Evolutionary conservation across 2,888 invertebrate species (phyloP).

Genomic region (Meta bourneti): DNA sequence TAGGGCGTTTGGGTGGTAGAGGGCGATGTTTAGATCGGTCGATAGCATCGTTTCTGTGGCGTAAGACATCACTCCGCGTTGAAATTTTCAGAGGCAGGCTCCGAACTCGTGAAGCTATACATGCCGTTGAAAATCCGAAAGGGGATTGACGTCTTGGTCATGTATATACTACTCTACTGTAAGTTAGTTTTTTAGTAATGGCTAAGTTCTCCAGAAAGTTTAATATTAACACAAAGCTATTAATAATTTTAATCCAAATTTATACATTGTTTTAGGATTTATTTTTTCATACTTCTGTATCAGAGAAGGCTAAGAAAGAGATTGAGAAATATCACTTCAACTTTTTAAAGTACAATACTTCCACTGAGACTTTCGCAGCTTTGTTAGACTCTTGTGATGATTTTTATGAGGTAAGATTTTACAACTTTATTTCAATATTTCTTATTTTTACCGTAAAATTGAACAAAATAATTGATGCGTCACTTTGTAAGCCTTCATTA

Average conservation of each 20-base stretch:
- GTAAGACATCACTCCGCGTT: too few species aligned
- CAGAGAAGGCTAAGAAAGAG: background rate
- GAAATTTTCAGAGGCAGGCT: too few species aligned
- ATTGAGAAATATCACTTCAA: slow-evolving; percentile 11
- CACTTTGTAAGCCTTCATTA: background rate
- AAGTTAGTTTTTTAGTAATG: too few species aligned
- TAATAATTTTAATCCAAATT: background rate
- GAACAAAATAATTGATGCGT: background rate
- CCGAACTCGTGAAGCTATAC: too few species aligned
- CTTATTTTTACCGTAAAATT: background rate
- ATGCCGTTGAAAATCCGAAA: too few species aligned
- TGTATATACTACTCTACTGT: too few species aligned
- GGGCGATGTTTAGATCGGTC: too few species aligned
- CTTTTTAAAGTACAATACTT: background rate
- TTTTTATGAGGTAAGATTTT: slow-evolving; percentile 19
- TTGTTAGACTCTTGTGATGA: slow-evolving; percentile 2
- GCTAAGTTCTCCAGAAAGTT: too few species aligned
- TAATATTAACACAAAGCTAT: too few species aligned
- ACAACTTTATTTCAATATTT: background rate
- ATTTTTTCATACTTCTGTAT: background rate
- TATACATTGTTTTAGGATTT: slow-evolving; percentile 9
- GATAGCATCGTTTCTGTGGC: too few species aligned
- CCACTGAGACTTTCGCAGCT: slow-evolving; percentile 1
- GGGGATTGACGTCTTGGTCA: too few species aligned
- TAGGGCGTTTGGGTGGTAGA: too few species aligned